A percentile compares a stretch with the other conserved stretches of the same genome.
phyloP scores from a whole-genome alignment of 1,140 invertebrate species.

The Pteromalus puparum region DNA sequence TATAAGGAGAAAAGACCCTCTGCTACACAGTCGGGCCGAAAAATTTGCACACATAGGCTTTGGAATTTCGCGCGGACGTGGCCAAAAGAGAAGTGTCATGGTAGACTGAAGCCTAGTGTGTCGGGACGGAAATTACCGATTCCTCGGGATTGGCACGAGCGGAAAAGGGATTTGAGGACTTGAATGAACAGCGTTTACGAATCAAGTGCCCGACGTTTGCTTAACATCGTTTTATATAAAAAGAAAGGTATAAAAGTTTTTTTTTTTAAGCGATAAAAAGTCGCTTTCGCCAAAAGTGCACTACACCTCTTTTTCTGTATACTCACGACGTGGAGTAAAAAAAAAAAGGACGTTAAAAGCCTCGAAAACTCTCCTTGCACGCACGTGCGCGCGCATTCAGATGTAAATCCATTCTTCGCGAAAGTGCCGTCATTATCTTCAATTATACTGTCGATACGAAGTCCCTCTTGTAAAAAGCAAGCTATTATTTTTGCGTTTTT shows the following conservation, averaged over 20 bases:
- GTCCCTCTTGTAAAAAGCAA: too few relatives aligned
- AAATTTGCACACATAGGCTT: neutral
- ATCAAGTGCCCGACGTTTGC: neutral
- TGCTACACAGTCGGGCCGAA: neutral
- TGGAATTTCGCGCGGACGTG: conserved; percentile 23
- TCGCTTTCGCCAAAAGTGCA: neutral
- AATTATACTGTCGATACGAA: conserved; percentile 13
- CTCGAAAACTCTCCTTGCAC: neutral
- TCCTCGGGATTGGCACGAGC: neutral
- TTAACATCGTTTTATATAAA: too few relatives aligned
- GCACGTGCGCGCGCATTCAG: conserved; percentile 5
- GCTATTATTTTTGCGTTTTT: too few relatives aligned
- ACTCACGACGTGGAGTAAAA: neutral
- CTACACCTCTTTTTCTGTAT: neutral
- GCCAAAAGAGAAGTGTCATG: conserved; percentile 10
- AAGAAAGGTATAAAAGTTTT: neutral
- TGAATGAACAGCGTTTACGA: neutral
- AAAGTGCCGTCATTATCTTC: conserved; percentile 13
- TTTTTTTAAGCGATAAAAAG: neutral
- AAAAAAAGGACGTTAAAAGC: neutral
- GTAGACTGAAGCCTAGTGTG: conserved; percentile 11
- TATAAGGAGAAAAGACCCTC: neutral
- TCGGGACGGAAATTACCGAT: conserved; percentile 32
- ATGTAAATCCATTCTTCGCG: conserved; percentile 30
- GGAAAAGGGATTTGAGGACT: neutral